These are phyloP conservation scores for Enteromius afrohamiltoni DNA, from an alignment of 2,797 vertebrate genomes.

Conservation along the genomic window DNA sequence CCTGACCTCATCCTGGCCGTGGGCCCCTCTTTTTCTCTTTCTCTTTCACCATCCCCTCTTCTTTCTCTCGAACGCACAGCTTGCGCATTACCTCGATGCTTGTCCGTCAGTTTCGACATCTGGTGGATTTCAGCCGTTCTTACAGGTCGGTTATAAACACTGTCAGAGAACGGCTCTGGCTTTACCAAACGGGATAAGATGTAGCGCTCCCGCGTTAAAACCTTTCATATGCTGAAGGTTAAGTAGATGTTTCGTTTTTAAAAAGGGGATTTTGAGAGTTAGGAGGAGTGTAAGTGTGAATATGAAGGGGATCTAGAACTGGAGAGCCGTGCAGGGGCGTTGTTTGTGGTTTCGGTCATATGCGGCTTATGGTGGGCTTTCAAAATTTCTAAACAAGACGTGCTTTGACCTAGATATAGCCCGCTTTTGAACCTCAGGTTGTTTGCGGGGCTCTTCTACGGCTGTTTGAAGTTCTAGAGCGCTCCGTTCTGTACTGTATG, in stretches of 20 bases:
- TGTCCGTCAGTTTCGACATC: slow-evolving; percentile 71
- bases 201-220: slow-evolving; percentile 65
- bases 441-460: slow-evolving; percentile 10
- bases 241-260: slow-evolving; percentile 34
- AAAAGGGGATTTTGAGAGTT: slow-evolving; percentile 5
- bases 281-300: neutral
- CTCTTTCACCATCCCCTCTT: slow-evolving; percentile 23
- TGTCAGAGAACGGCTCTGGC: slow-evolving; percentile 62
- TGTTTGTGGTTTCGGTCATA: slow-evolving; percentile 11
- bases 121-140: slow-evolving; percentile 74
- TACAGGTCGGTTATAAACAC: slow-evolving; percentile 72
- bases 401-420: slow-evolving; percentile 19
- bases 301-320: neutral
- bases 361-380: slow-evolving; percentile 14
- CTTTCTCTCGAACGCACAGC: slow-evolving; percentile 17
- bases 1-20: slow-evolving; percentile 80
- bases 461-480: slow-evolving; percentile 34
- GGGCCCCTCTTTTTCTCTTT: slow-evolving; percentile 61
- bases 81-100: slow-evolving; percentile 47
- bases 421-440: slow-evolving; percentile 28
- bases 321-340: neutral
- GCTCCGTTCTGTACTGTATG: neutral
- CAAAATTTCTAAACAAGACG: slow-evolving; percentile 21
- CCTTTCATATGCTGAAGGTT: slow-evolving; percentile 59
- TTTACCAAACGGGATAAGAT: slow-evolving; percentile 45